These are phyloP conservation scores for Branchellion lobata DNA, from an alignment of 2,888 invertebrate genomes.

Conservation along the genomic window DNA sequence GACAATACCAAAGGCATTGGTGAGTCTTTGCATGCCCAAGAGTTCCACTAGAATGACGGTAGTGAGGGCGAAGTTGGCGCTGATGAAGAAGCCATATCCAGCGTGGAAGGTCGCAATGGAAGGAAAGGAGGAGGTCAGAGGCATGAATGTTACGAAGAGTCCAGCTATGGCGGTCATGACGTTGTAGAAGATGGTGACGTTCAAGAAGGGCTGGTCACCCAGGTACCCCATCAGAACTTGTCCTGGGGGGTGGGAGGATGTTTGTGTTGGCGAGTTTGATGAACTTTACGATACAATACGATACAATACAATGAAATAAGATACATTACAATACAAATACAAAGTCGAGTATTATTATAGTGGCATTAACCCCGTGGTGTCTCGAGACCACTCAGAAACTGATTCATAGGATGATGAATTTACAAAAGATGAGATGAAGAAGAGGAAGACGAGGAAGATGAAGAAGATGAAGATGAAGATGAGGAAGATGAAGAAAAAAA, in stretches of 20 bases:
- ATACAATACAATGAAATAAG: too few species aligned
- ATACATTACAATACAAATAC: too few species aligned
- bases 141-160: constrained; percentile 55
- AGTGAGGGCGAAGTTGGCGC: constrained; percentile 86
- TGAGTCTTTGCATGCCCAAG: constrained; percentile 84
- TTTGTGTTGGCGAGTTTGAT: neutral
- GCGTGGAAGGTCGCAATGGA: constrained; percentile 54
- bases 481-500: too few species aligned
- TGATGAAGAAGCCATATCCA: constrained; percentile 81
- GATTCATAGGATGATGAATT: too few species aligned
- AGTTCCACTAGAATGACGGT: constrained; percentile 85
- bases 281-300: too few species aligned
- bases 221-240: constrained; percentile 75
- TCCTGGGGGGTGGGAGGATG: neutral
- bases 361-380: too few species aligned
- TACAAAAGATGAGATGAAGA: too few species aligned
- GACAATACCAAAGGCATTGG: constrained; percentile 84
- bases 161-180: constrained; percentile 69
- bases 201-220: constrained; percentile 79
- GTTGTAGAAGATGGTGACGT: constrained; percentile 80
- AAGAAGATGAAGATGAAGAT: too few species aligned
- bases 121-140: constrained; percentile 54
- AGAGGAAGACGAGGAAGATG: too few species aligned
- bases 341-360: too few species aligned
- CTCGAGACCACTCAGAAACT: too few species aligned